Conservation (phyloP, 2,113 vertebrate species). For the Stegostoma tigrinum region DNA sequence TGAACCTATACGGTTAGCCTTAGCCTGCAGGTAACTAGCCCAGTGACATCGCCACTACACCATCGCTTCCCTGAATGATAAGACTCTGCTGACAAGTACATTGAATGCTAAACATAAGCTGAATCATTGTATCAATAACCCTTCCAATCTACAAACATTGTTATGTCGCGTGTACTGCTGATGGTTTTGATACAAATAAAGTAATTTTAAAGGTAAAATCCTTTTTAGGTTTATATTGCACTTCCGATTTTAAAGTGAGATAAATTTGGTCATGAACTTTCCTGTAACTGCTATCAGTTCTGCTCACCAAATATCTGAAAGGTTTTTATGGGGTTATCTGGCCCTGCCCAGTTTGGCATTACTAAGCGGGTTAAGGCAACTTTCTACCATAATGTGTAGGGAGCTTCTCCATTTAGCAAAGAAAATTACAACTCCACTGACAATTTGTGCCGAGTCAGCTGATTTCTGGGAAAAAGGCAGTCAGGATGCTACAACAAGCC, state of each 20-base stretch:
- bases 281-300: neutral
- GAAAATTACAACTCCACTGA: neutral
- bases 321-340: neutral
- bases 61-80: no score
- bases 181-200: neutral
- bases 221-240: neutral
- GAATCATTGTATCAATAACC: neutral
- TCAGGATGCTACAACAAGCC: no score
- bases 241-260: neutral
- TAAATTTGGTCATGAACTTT: no score
- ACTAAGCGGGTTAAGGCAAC: neutral
- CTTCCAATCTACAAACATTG: neutral
- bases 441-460: no score
- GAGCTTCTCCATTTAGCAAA: neutral
- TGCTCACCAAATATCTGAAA: neutral
- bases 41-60: no score
- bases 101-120: neutral
- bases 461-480: no score
- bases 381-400: neutral
- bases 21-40: no score
- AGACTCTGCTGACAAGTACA: neutral
- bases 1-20: no score
- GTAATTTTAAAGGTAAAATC: neutral
- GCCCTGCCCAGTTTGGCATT: neutral
- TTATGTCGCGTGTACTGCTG: neutral